Conservation (phyloP, 2,797 vertebrate genomes). For the Pempheris klunzingeri region DNA sequence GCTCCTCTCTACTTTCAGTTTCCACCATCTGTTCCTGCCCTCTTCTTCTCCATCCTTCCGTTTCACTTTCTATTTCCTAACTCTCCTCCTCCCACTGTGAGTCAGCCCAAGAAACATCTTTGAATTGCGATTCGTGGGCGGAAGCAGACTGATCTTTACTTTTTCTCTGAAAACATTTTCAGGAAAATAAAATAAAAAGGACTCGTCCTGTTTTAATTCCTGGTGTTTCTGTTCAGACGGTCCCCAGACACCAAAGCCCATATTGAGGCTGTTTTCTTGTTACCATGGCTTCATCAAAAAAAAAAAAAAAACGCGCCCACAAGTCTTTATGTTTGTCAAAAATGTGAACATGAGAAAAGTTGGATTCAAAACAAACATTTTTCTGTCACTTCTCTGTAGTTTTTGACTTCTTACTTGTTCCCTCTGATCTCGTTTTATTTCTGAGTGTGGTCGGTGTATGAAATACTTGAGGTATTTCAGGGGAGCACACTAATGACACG, state of each 20-base stretch:
- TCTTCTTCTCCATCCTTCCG: background rate
- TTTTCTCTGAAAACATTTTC: background rate
- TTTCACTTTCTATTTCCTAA: constrained; percentile 9
- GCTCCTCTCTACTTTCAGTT: background rate
- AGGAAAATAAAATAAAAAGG: background rate
- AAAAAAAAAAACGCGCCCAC: too few relatives aligned
- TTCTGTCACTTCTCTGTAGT: background rate
- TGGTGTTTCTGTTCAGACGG: constrained; percentile 13
- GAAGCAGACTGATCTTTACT: background rate
- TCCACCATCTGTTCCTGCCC: background rate
- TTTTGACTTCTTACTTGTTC: background rate
- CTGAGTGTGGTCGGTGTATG: too few relatives aligned
- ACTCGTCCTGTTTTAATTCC: constrained; percentile 18
- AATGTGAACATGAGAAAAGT: background rate
- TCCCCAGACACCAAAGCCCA: constrained; percentile 15
- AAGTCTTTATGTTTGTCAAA: background rate
- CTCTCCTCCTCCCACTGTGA: background rate
- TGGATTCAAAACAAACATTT: background rate
- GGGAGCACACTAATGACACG: background rate
- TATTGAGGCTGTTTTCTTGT: background rate
- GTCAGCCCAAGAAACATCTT: constrained; percentile 13
- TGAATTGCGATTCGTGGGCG: background rate
- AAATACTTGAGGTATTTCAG: background rate
- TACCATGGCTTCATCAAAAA: constrained; percentile 11
- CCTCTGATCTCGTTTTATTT: background rate